Evolutionary conservation across 2,797 vertebrate species (phyloP).

Genomic region (Sebastes matsubarae): DNA sequence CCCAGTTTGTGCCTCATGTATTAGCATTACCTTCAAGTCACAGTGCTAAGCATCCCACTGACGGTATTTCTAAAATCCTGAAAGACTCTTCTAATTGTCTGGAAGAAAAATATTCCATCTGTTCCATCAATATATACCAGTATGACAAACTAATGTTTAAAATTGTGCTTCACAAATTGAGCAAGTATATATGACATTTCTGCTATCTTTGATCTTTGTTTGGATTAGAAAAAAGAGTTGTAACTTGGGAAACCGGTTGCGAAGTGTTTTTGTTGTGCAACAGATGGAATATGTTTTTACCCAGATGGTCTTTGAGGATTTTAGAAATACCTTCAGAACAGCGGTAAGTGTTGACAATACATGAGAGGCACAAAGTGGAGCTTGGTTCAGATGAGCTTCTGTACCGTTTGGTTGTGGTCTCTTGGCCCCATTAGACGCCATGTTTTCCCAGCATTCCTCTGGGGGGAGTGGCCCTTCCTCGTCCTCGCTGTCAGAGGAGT

Average conservation of each 20-base stretch:
- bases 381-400: not conserved
- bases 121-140: too few species aligned
- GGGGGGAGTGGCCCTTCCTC: conserved; percentile 85
- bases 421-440: conserved; percentile 82
- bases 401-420: conserved; percentile 83
- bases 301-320: not conserved
- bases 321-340: not conserved
- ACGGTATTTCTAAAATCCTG: not conserved
- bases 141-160: not conserved
- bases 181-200: not conserved
- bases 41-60: not conserved
- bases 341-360: not conserved
- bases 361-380: not conserved
- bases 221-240: not conserved
- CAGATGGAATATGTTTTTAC: not conserved
- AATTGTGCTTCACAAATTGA: not conserved
- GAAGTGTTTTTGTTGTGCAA: not conserved
- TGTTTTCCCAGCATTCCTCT: conserved; percentile 89
- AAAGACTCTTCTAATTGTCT: not conserved
- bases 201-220: not conserved
- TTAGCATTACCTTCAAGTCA: not conserved
- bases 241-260: not conserved
- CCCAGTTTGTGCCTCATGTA: not conserved
- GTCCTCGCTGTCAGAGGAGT: conserved; percentile 94
- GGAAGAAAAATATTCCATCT: not conserved